Evolutionary conservation across 2,113 vertebrate genomes (phyloP).

Genomic region (Leptocoma aspasia): DNA sequence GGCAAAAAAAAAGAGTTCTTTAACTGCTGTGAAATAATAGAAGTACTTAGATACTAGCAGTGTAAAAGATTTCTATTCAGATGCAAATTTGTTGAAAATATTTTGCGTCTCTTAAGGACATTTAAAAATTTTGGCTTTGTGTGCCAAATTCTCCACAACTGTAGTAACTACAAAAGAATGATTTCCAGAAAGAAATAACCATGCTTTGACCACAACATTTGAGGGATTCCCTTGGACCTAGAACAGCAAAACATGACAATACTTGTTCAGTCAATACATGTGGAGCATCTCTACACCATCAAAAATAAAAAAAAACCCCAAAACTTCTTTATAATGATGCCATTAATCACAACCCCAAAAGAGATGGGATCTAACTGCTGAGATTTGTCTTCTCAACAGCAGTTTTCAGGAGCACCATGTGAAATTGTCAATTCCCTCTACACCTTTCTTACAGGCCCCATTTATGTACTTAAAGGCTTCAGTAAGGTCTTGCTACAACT

Average conservation of each 20-base stretch:
- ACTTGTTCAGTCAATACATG: neutral
- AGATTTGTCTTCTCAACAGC: neutral
- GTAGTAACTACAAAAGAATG: neutral
- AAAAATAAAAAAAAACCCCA: neutral
- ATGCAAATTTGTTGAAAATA: neutral
- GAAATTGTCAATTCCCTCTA: neutral
- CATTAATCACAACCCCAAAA: neutral
- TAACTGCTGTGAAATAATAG: neutral
- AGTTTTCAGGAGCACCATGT: neutral
- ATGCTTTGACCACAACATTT: neutral
- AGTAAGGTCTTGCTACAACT: neutral
- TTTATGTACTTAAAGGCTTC: neutral
- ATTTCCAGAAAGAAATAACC: neutral
- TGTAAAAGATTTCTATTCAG: neutral
- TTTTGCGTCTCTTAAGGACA: neutral
- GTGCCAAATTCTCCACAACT: neutral
- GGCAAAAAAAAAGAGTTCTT: neutral
- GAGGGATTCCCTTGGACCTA: neutral
- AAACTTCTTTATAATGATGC: neutral
- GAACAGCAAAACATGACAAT: neutral
- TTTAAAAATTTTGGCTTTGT: neutral
- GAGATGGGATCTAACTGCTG: neutral
- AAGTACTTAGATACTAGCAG: neutral
- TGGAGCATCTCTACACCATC: neutral
- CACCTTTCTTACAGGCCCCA: neutral